These are phyloP conservation scores for Polyergus mexicanus DNA, from an alignment of 1,140 invertebrate species.

Conservation along the genomic window DNA sequence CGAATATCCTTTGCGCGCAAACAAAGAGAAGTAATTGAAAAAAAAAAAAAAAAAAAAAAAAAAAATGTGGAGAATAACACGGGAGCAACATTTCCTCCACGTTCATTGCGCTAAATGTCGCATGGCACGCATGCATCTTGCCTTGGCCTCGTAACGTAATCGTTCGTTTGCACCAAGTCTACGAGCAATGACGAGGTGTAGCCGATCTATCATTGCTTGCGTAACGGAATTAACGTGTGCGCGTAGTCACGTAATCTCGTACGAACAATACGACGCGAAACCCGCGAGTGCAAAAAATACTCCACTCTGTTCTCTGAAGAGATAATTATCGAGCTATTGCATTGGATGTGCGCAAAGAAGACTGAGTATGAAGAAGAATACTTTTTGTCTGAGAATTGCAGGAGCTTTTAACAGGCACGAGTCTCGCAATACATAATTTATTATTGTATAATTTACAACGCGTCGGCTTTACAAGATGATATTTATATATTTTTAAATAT, in stretches of 20 bases:
- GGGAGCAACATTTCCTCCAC: constrained; percentile 77
- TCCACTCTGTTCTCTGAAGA: constrained; percentile 29
- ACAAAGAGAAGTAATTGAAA: constrained; percentile 47
- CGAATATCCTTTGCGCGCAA: constrained; percentile 9
- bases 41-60: constrained; percentile 51
- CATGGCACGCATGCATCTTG: constrained; percentile 71
- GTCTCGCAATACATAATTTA: not conserved
- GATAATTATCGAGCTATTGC: constrained; percentile 52
- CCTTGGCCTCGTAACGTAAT: constrained; percentile 84
- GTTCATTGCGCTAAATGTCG: constrained; percentile 74
- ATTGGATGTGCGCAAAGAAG: not conserved
- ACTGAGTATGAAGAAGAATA: not conserved
- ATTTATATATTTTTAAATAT: not conserved
- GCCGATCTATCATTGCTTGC: constrained; percentile 80
- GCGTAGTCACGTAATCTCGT: constrained; percentile 48
- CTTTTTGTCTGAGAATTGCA: constrained; percentile 30
- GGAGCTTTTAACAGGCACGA: not conserved
- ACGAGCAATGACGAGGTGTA: constrained; percentile 78
- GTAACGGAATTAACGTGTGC: constrained; percentile 75
- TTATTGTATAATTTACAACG: constrained; percentile 33
- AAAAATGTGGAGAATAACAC: constrained; percentile 71
- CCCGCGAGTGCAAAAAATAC: constrained; percentile 21
- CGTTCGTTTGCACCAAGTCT: constrained; percentile 77
- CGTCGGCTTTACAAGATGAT: not conserved
- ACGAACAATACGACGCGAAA: constrained; percentile 41